Evolutionary conservation across 2,797 vertebrate species (phyloP).

Genomic region (Eurystomus glaucurus): DNA sequence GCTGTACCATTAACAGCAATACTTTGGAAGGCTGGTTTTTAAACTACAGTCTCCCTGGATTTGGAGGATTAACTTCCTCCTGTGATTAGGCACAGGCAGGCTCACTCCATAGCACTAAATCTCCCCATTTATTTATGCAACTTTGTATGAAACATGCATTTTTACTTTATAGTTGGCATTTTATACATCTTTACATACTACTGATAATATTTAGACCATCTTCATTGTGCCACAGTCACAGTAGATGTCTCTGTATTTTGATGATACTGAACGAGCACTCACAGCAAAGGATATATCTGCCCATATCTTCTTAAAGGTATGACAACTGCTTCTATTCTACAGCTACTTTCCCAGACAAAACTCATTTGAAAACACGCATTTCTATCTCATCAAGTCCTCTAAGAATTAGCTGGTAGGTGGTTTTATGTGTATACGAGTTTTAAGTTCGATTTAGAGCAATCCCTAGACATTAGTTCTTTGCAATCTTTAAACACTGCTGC

Average conservation of each 20-base stretch:
- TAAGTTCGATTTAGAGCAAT: not conserved
- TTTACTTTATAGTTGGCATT: not conserved
- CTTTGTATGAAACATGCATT: not conserved
- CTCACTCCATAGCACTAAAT: not conserved
- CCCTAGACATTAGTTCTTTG: not conserved
- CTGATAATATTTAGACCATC: not conserved
- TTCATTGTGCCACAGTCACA: not conserved
- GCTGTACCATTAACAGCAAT: slow-evolving; percentile 23
- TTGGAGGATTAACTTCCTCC: not conserved
- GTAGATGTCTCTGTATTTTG: not conserved
- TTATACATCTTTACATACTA: not conserved
- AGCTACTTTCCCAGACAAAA: not conserved
- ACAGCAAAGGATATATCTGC: not conserved
- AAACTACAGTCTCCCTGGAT: not conserved
- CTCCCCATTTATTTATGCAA: not conserved
- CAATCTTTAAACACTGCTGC: not conserved
- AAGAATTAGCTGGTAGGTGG: not conserved
- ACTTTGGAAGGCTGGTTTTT: slow-evolving; percentile 4
- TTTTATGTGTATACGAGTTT: not conserved
- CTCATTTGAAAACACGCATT: not conserved
- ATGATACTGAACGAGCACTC: not conserved
- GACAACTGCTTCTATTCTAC: not conserved
- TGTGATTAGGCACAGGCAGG: not conserved
- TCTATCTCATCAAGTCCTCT: not conserved
- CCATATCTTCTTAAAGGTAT: not conserved